phyloP scores from a whole-genome alignment of 2,888 invertebrate genomes.

The Tipula lateralis region DNA sequence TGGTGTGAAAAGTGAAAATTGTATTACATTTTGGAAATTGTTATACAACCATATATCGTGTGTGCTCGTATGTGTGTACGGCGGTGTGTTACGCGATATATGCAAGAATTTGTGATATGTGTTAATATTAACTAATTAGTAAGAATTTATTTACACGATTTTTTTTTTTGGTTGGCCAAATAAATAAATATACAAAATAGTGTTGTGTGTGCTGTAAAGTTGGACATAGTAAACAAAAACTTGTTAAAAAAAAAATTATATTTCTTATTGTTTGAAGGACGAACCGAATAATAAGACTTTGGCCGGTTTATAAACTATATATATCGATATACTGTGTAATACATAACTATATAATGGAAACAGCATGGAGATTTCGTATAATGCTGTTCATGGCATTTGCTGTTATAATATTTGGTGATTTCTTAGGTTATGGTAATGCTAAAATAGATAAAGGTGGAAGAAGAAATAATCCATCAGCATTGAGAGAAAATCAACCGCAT shows the following conservation, averaged over 20 bases:
- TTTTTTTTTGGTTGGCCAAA: neutral
- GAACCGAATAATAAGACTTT: neutral
- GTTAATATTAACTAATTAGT: neutral
- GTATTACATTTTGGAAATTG: neutral
- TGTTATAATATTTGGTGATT: constrained; percentile 47
- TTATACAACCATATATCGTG: neutral
- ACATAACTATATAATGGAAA: constrained; percentile 40
- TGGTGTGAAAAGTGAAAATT: neutral
- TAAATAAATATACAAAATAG: neutral
- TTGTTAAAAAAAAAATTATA: neutral
- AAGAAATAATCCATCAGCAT: constrained; percentile 40
- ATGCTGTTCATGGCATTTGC: constrained; percentile 45
- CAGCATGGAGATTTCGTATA: constrained; percentile 49
- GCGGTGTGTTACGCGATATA: too few species aligned
- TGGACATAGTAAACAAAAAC: neutral
- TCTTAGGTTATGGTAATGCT: constrained; percentile 46
- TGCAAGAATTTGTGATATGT: neutral
- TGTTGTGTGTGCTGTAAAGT: neutral
- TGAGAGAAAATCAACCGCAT: constrained; percentile 46
- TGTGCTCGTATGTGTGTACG: neutral
- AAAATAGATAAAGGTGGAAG: constrained; percentile 41
- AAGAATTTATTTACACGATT: neutral
- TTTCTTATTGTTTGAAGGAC: neutral
- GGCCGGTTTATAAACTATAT: neutral
- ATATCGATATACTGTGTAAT: neutral